Percentiles rank a stretch among this genome's conserved stretches.
Conservation (phyloP, 2,888 invertebrate species). For the Drosophila melanosoma region DNA sequence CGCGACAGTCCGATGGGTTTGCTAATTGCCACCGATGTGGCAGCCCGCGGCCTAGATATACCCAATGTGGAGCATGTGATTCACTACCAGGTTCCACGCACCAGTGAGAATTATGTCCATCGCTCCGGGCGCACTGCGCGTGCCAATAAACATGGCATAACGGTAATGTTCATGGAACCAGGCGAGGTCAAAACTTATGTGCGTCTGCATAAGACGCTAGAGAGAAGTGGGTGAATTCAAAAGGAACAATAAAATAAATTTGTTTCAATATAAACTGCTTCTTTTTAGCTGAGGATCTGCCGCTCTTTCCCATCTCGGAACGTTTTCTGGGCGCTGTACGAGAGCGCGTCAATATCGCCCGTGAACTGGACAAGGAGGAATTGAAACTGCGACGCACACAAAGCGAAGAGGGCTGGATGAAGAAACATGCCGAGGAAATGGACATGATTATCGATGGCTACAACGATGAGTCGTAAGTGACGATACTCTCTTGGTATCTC, state of each 20-base stretch:
- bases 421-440: slow-evolving; percentile 94
- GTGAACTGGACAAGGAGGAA: slow-evolving; percentile 92
- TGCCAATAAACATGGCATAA: slow-evolving; percentile 94
- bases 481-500: rapidly evolving
- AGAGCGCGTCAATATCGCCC: slow-evolving; percentile 90
- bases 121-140: slow-evolving; percentile 98
- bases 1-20: slow-evolving; percentile 90
- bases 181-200: slow-evolving; percentile 92
- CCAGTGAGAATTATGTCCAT: slow-evolving; percentile 98
- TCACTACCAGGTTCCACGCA: slow-evolving; percentile 98
- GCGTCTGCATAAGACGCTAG: slow-evolving; percentile 93
- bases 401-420: slow-evolving; percentile 93
- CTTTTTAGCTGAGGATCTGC: slow-evolving; percentile 90
- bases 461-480: slow-evolving; percentile 83
- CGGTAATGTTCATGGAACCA: slow-evolving; percentile 96
- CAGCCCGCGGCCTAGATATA: slow-evolving; percentile 98
- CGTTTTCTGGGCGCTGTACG: slow-evolving; percentile 88
- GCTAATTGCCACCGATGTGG: slow-evolving; percentile 97
- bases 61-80: slow-evolving; percentile 97
- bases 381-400: slow-evolving; percentile 88
- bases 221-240: slow-evolving; percentile 89
- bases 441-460: slow-evolving; percentile 95
- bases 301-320: slow-evolving; percentile 91
- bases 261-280: not conserved
- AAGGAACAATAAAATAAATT: not conserved